phyloP scores from a whole-genome alignment of 2,797 vertebrate species.

The Thaleichthys pacificus region DNA sequence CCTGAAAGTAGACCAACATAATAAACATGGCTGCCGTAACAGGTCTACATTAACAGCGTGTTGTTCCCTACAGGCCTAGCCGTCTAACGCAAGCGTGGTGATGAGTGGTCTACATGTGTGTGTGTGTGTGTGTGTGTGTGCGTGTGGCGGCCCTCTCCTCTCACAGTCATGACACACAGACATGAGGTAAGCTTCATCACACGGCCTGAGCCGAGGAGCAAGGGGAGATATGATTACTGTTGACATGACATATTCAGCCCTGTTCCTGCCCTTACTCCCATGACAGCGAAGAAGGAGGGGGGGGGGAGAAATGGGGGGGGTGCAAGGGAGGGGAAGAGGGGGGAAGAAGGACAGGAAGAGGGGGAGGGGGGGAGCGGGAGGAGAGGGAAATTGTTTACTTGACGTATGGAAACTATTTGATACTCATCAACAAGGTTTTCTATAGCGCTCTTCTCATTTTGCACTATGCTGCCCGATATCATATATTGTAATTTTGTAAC shows the following conservation, averaged over 20 bases:
- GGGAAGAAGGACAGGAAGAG: neutral
- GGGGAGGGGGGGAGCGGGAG: no score
- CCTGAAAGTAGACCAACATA: neutral
- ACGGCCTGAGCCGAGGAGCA: slow-evolving; percentile 1
- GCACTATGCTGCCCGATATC: no score
- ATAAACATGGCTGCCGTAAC: neutral
- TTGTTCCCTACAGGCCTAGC: no score
- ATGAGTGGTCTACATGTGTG: no score
- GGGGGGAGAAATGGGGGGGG: neutral
- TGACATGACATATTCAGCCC: slow-evolving; percentile 29
- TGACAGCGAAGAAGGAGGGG: neutral
- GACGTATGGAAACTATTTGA: no score
- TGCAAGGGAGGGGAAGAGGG: neutral
- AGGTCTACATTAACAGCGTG: no score
- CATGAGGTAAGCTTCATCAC: slow-evolving; percentile 18
- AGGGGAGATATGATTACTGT: slow-evolving; percentile 39
- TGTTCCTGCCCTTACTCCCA: slow-evolving; percentile 7
- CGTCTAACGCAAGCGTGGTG: no score
- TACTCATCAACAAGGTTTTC: no score
- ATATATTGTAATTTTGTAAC: no score
- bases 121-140: no score
- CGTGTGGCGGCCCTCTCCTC: neutral
- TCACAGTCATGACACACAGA: slow-evolving; percentile 11
- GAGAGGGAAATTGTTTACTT: neutral
- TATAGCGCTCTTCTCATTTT: no score